A percentile compares a stretch with the other conserved stretches of the same genome.
These are phyloP conservation scores for Enhydra lutris DNA, from an alignment of 2,113 vertebrate genomes.

Conservation along the genomic window DNA sequence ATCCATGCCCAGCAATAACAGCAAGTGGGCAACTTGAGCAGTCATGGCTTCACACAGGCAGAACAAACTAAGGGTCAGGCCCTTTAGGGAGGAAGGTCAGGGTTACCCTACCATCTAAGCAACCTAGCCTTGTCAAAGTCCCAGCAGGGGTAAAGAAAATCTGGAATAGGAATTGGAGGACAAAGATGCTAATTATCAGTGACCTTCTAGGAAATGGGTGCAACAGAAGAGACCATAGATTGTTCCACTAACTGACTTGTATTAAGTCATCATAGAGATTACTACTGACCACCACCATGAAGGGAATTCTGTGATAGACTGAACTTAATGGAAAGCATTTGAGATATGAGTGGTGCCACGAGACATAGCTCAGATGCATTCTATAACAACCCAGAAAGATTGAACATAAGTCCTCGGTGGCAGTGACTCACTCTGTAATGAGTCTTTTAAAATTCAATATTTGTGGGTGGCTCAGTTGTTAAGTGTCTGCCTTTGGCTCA, in stretches of 20 bases:
- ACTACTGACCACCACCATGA: neutral
- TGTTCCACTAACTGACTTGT: neutral
- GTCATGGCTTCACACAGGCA: neutral
- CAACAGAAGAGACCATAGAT: neutral
- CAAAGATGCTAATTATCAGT: neutral
- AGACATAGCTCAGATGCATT: neutral
- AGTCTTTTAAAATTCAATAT: neutral
- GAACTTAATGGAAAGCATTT: neutral
- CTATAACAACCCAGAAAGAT: neutral
- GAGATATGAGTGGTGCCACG: neutral
- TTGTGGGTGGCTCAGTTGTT: neutral
- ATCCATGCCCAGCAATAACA: too few relatives aligned
- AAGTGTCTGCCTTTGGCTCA: too few relatives aligned
- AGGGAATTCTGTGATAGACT: neutral
- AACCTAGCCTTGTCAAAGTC: neutral
- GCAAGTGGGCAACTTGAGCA: neutral
- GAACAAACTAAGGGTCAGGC: neutral
- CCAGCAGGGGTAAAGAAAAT: neutral
- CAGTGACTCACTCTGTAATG: neutral
- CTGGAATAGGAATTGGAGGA: neutral
- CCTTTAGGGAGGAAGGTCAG: neutral
- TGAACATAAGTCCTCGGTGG: neutral
- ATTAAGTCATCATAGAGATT: neutral
- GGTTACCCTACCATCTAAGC: neutral
- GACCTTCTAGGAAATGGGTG: neutral